Evolutionary conservation across 2,797 vertebrate genomes (phyloP), one percentile per base, ranked within the genome.

Genomic region (Serranus cabrilla): DNA sequence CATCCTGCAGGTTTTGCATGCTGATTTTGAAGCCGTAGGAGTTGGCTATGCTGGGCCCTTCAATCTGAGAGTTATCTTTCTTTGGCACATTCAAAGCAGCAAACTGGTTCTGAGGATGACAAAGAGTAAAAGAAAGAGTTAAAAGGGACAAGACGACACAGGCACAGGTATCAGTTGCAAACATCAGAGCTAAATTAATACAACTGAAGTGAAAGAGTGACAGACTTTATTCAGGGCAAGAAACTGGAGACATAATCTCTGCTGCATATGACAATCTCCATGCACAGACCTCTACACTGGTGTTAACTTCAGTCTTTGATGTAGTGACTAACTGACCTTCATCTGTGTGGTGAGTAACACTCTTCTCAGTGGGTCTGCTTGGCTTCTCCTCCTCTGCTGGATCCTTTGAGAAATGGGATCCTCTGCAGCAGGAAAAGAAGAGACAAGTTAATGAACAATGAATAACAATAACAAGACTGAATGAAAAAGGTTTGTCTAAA

Each of bases 1-100:
- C 98, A 47, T 99, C 98, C 91, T 98, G 96, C 54, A 99, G 94
- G 82, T 99, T 99, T 91, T 99, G 97, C 94, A 98, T 94, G 89
- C 97, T 98, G 92, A 99, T 95, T 96, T 96, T 99, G 93, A 99
- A 99, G 84, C 98, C 98, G 0, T 99, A 99, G 0, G 98, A 97
- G 90, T 99, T 99, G 87, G 96, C 96, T 85, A 99, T 96, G 76
- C 97, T 97, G 14, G 97, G 97, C 61, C 98, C 98, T 93, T 99
- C 98, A 59, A 99, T 99, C 92, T 98, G 94, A 86, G 98, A 99
- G 75, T 79, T 93, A 7, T 98, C 97, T 93, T 96, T 97, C 94
- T 97, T 98, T 90, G 96, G 92, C 81, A 93, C 91, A 25, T 93
- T 95, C n/a, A 97, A 89, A 87, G 95, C 90, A 88, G 93, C 94